A percentile compares a stretch with the other conserved stretches of the same genome.
These are phyloP conservation scores for Holothuria scabra DNA, from an alignment of 53 echinoderm and acorn worm genomes.

Conservation along the genomic window DNA sequence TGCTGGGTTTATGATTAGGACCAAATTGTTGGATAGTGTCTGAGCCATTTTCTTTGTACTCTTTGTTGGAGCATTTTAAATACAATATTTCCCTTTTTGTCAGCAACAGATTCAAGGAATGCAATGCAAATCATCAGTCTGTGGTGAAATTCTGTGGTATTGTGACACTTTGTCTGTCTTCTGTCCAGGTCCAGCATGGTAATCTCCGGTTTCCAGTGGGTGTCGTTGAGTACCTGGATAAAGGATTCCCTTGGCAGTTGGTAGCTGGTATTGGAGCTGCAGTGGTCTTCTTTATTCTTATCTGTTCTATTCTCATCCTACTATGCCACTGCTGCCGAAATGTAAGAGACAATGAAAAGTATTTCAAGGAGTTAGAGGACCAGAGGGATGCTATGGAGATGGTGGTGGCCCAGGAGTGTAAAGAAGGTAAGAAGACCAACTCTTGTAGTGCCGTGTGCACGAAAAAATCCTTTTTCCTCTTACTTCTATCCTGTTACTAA, in stretches of 20 bases:
- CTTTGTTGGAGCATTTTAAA: too few relatives aligned
- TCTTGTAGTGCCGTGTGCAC: too few relatives aligned
- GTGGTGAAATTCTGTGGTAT: too few relatives aligned
- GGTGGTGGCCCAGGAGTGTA: conserved; percentile 93
- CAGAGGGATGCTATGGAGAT: conserved; percentile 82
- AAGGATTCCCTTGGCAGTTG: conserved; percentile 55
- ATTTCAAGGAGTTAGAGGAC: conserved; percentile 73
- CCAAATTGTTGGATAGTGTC: too few relatives aligned
- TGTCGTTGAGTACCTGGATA: conserved; percentile 67
- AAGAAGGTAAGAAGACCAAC: conserved; percentile 92
- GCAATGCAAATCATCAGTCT: too few relatives aligned
- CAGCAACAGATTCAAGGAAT: too few relatives aligned
- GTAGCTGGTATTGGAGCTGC: conserved; percentile 57
- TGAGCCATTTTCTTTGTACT: too few relatives aligned
- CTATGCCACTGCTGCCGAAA: conserved; percentile 72
- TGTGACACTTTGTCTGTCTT: too few relatives aligned
- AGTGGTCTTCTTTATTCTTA: conserved; percentile 48
- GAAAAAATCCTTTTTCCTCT: too few relatives aligned
- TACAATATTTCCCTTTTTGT: too few relatives aligned
- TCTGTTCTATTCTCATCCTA: conserved; percentile 66
- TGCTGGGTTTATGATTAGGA: too few relatives aligned
- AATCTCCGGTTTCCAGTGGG: conserved; percentile 74
- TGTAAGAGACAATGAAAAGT: conserved; percentile 66
- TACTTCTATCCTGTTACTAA: too few relatives aligned
- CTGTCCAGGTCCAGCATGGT: conserved; percentile 78